Evolutionary conservation across 2,797 vertebrate genomes (phyloP).

Genomic region (Carcharodon carcharias): DNA sequence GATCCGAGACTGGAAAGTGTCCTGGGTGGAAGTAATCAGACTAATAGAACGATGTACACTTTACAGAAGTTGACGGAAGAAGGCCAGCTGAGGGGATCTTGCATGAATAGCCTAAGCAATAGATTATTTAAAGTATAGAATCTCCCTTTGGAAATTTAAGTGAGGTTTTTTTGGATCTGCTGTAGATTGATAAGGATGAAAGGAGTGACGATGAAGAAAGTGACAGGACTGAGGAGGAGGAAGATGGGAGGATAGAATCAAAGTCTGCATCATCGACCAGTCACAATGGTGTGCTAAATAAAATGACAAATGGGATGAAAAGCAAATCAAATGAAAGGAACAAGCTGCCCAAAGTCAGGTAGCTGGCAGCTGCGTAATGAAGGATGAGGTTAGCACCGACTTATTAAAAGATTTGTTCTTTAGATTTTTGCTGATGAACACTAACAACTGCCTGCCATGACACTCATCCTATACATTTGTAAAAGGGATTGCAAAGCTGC

Average conservation of each 20-base stretch:
- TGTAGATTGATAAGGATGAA: conserved; percentile 77
- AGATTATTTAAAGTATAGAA: neutral
- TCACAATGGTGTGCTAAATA: conserved; percentile 59
- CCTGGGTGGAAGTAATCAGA: no score
- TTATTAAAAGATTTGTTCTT: neutral
- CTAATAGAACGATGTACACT: neutral
- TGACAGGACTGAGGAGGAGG: conserved; percentile 56
- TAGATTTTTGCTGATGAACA: neutral
- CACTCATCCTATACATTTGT: neutral
- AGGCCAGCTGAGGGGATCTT: neutral
- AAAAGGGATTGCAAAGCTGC: neutral
- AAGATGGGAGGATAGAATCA: conserved; percentile 49
- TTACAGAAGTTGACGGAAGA: neutral
- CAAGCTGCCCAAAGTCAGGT: conserved; percentile 58
- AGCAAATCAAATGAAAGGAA: conserved; percentile 49
- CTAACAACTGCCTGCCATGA: neutral
- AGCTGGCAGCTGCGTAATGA: conserved; percentile 40
- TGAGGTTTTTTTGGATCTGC: neutral
- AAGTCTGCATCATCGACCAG: conserved; percentile 55
- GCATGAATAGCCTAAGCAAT: neutral
- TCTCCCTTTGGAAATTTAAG: neutral
- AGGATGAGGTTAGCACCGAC: neutral
- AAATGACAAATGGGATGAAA: conserved; percentile 56
- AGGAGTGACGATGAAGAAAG: conserved; percentile 85
- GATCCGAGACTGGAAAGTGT: neutral